These are phyloP conservation scores for Rhagophthalmus giganteus DNA, from an alignment of 2,888 invertebrate genomes.

Conservation along the genomic window DNA sequence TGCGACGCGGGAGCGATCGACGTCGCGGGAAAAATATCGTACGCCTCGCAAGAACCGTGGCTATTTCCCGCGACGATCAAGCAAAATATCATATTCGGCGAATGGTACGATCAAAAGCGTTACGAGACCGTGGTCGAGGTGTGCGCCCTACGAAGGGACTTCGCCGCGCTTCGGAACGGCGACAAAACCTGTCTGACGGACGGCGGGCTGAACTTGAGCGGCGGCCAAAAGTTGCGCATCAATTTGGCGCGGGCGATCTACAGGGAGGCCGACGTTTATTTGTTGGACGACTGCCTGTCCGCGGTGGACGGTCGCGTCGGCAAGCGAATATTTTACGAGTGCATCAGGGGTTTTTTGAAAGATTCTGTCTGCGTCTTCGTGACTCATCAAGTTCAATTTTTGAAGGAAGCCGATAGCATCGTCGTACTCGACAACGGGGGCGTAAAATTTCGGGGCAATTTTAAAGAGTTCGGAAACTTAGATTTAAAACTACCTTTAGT, in stretches of 20 bases:
- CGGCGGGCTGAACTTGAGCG: conserved; percentile 76
- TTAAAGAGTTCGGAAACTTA: not conserved
- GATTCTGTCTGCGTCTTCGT: conserved; percentile 10
- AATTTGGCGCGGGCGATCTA: conserved; percentile 57
- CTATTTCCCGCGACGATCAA: conserved; percentile 63
- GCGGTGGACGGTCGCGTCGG: conserved; percentile 66
- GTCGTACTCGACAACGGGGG: not conserved
- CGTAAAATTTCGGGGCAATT: not conserved
- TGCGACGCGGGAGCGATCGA: conserved; percentile 49
- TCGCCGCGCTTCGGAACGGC: conserved; percentile 65
- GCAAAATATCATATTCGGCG: conserved; percentile 59
- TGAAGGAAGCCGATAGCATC: conserved; percentile 1
- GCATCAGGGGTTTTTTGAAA: conserved; percentile 39
- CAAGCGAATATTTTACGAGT: conserved; percentile 70
- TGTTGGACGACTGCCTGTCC: conserved; percentile 12
- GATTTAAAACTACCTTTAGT: not conserved
- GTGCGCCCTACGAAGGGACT: conserved; percentile 59
- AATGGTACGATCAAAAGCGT: conserved; percentile 58
- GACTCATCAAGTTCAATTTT: conserved; percentile 4
- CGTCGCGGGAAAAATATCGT: conserved; percentile 59
- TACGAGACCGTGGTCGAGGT: conserved; percentile 64
- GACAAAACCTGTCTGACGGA: conserved; percentile 80
- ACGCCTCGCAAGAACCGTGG: conserved; percentile 69
- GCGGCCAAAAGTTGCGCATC: conserved; percentile 82
- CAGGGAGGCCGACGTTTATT: conserved; percentile 16